Base-by-base conservation (phyloP, 2,888 invertebrate genomes). In the Nomada fabriciana region DNA sequence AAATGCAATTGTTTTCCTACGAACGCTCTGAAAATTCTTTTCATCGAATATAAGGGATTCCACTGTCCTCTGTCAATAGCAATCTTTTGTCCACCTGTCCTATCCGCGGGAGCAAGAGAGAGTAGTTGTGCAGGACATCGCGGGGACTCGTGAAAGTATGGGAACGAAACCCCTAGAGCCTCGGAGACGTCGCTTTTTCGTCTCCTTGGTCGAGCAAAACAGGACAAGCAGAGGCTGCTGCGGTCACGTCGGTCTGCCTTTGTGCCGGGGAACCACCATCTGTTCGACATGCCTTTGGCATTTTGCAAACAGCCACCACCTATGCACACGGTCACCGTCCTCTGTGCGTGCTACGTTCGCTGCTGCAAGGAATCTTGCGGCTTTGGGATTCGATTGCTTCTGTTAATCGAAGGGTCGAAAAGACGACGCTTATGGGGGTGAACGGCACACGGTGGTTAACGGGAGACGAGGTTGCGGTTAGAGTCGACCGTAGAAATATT, bases 261-360 rank as follows among this genome's bases (percentile, higher is more conserved):
- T 82, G 80, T 80, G 47, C 23, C 20, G 50, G 20, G 43, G n/a
- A 65, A 55, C 59, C 67, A 57, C 75, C 80, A 74, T 75, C 80
- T 82, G 80, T 70, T 68, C 23, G 25, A n/a, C 71, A 29, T 63
- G 68, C 77, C 63, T 47, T 69, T 64, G 63, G 42, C 63, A 75
- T 80, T 71, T 79, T 71, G 80, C 80, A 63, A 82, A 82, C 63
- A 59, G 68, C 71, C 82, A 42, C 53, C 50, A 68, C 57, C 43
- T 64, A 63, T 64, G 55, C 64, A 65, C 70, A 60, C 60, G 60
- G 25, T 47, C 43, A 9, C 9, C 47, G 15, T n/a, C 29, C 64
- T 64, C 36, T 63, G 23, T 70, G 36, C 15, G 57, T 20, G 42
- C 59, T n/a, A 69, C 70, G 57, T 52, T 76, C 59, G 64, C 65